Evolutionary conservation across 2,888 invertebrate species (phyloP).

Genomic region (Petrolisthes manimaculis): DNA sequence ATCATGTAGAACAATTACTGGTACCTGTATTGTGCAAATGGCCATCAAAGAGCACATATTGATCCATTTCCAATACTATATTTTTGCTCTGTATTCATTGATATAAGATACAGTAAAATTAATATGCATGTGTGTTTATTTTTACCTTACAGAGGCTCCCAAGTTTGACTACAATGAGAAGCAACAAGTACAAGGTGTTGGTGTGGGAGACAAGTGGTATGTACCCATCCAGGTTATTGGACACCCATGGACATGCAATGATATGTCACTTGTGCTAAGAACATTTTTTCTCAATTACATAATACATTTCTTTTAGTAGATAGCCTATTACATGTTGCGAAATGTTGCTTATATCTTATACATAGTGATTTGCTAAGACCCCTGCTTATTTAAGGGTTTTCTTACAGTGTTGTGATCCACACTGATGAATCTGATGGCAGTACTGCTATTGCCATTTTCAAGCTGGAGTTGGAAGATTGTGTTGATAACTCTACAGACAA

Average conservation of each 20-base stretch:
- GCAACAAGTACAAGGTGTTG: conserved; percentile 77
- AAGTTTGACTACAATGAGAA: conserved; percentile 78
- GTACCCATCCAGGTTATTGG: conserved; percentile 76
- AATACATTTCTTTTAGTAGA: too few relatives aligned
- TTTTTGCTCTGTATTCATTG: too few relatives aligned
- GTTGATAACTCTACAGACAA: conserved; percentile 79
- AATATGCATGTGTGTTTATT: not conserved
- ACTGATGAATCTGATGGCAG: conserved; percentile 56
- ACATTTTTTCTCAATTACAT: too few relatives aligned
- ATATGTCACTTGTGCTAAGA: conserved; percentile 79
- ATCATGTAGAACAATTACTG: too few relatives aligned
- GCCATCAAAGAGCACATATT: too few relatives aligned
- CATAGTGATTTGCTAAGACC: too few relatives aligned
- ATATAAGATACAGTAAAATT: too few relatives aligned
- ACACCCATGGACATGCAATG: conserved; percentile 88
- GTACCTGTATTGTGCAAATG: too few relatives aligned
- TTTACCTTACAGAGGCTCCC: conserved; percentile 74
- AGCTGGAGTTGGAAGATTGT: conserved; percentile 77
- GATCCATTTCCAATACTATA: too few relatives aligned
- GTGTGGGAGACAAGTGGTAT: conserved; percentile 71
- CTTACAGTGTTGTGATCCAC: conserved; percentile 52
- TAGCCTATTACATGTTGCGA: too few relatives aligned
- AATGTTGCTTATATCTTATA: too few relatives aligned
- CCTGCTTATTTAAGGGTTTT: too few relatives aligned
- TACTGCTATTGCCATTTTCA: conserved; percentile 74